phyloP scores from a whole-genome alignment of 2,888 invertebrate species.

The Ametastegia equiseti region DNA sequence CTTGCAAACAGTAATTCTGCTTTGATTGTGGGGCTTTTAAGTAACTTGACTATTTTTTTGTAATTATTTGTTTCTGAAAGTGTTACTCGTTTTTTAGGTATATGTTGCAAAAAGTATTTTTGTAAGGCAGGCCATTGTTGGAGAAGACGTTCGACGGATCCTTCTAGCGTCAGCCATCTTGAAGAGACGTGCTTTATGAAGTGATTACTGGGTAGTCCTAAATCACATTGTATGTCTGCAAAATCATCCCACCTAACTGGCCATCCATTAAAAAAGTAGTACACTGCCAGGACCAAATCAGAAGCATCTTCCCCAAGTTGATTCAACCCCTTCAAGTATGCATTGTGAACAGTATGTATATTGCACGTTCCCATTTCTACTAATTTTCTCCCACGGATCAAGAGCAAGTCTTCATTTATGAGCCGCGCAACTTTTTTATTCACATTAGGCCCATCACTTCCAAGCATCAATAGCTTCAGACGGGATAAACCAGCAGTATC shows the following conservation, averaged over 20 bases:
- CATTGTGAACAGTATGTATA: background rate
- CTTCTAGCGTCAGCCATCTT: constrained; percentile 1
- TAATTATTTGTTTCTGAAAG: background rate
- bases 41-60: background rate
- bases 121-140: constrained; percentile 4
- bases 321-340: background rate
- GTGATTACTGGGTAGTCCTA: background rate
- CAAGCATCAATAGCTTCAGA: background rate
- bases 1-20: background rate
- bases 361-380: constrained; percentile 12
- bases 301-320: background rate
- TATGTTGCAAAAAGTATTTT: background rate
- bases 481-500: background rate
- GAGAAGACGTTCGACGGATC: background rate
- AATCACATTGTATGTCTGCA: background rate
- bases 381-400: background rate
- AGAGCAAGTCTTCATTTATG: background rate
- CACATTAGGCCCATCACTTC: background rate
- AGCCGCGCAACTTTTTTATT: constrained; percentile 10
- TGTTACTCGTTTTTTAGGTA: background rate
- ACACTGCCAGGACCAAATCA: background rate
- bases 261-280: constrained; percentile 3
- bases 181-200: background rate
- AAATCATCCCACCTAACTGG: constrained; percentile 2
- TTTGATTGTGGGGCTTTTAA: background rate